These are phyloP conservation scores for Rhinolophus sinicus DNA, from an alignment of 2,113 vertebrate species.

Conservation along the genomic window DNA sequence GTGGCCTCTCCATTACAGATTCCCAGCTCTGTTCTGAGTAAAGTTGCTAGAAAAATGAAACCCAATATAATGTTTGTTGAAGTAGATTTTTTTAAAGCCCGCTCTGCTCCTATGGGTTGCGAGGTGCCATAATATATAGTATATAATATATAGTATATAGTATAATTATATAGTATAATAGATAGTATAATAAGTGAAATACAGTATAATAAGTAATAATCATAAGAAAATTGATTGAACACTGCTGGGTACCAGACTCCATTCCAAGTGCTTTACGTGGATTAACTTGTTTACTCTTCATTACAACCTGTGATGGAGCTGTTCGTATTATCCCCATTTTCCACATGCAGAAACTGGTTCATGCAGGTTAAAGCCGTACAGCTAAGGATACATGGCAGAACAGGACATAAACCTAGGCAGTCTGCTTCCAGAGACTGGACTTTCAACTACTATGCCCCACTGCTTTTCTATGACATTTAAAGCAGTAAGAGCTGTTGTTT, in stretches of 20 bases:
- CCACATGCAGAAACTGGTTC: not conserved
- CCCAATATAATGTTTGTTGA: not conserved
- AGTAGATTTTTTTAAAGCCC: not conserved
- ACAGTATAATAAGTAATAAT: no score
- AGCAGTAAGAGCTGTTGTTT: not conserved
- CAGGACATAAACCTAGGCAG: not conserved
- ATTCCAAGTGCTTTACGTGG: not conserved
- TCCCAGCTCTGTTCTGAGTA: not conserved
- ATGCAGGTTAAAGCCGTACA: not conserved
- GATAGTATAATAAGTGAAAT: no score
- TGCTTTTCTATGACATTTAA: not conserved
- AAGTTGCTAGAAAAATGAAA: not conserved
- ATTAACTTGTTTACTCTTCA: not conserved
- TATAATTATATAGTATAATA: no score
- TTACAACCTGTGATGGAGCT: not conserved
- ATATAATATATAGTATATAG: no score
- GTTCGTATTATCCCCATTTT: not conserved
- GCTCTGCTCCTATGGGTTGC: not conserved
- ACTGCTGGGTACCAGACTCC: not conserved
- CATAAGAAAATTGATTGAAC: not conserved
- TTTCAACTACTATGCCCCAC: accelerated
- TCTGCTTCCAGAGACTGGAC: not conserved
- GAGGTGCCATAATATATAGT: not conserved
- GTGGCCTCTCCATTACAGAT: not conserved
- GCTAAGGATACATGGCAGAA: not conserved